Evolutionary conservation across 2,888 invertebrate genomes (phyloP), one percentile per base, ranked within the genome.

Genomic region (Netelia inedita): DNA sequence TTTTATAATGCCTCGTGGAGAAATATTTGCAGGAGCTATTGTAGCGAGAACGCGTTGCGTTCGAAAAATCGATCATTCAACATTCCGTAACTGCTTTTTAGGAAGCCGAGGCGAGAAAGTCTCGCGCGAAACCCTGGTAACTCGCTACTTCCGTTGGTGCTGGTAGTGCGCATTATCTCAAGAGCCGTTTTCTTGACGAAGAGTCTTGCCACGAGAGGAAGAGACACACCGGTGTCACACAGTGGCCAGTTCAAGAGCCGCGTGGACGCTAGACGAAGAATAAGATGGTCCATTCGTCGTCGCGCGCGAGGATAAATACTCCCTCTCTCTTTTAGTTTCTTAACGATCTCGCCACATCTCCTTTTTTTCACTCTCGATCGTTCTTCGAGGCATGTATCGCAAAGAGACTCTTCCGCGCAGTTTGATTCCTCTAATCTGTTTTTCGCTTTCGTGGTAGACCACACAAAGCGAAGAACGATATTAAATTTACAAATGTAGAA

Each of bases 341-440:
- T 72, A 78, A 74, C 65, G 79, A 74, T 65, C 73, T 73, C 79
- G 19, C 46, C 53, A 55, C 23, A 19, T 63, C 68, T 53, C 14
- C 57, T 78, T n/a, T n/a, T 23, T 71, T 69, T 69, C 63, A 72
- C 50, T 16, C 41, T 14, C 43, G 19, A 53, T 63, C 71, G 41
- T 69, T 53, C 66, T 80, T 69, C 71, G 81, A 84, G 79, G 79
- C 86, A 84, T 86, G 65, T 41, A 61, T 72, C 78, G 65, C 59
- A 80, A 83, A 84, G n/a, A 41, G n/a, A n/a, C n/a, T n/a, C 43
- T 66, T 65, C 85, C 75, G 75, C 68, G 72, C 87, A 89, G 91
- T 91, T 91, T 91, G 89, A 91, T 91, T 89, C 87, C 85, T 85
- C 89, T 89, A 90, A 91, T 91, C 91, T 89, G 88, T 91, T 89